Base-by-base conservation (phyloP, 2,113 vertebrate species). In the Alectura lathami region DNA sequence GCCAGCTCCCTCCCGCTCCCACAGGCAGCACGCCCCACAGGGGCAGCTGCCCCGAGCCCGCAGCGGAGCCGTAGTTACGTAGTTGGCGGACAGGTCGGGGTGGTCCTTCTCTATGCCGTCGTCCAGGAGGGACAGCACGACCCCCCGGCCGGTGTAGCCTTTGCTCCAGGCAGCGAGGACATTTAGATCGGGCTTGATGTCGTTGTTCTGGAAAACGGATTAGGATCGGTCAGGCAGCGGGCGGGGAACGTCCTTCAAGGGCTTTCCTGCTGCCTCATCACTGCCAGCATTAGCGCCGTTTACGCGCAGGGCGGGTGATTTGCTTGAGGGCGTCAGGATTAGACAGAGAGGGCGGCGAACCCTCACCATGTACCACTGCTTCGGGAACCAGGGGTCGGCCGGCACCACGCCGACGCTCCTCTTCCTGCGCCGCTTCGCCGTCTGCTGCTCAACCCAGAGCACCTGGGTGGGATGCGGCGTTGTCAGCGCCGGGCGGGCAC, bases 21-120 rank as follows among this genome's bases (percentile, higher is more conserved):
- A 38, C 32, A 27, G 51, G 3, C 40, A 47, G 4, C 16, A 2
- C 1, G 3, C 59, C 60, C n/a, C 0, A 1, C 3, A 51, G 45
- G 34, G 75, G 50, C 57, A 1, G 2, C 5, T 3, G n/a, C 70
- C 57, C 57, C 6, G 50, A 12, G 62, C 56, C 72, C 8, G 7
- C 17, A 29, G 27, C 9, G 13, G 22, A 63, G 17, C 27, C 1
- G 0, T n/a, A 70, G 17, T 99, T 97, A 99, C 99, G 11, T 99
- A 99, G 97, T 99, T 99, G 86, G 98, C 97, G 80, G 97, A 97
- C 74, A 99, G 97, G 91, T 99, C 99, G 0, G 99, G 99, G 43
- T 99, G 99, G 95, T 99, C 99, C 98, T 99, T 99, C 97, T 99
- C 99, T 3, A 99, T 98, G 72, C 99, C 99, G 1, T 99, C 99